Evolutionary conservation across 2,888 invertebrate species (phyloP).

Genomic region (Troilus luridus): DNA sequence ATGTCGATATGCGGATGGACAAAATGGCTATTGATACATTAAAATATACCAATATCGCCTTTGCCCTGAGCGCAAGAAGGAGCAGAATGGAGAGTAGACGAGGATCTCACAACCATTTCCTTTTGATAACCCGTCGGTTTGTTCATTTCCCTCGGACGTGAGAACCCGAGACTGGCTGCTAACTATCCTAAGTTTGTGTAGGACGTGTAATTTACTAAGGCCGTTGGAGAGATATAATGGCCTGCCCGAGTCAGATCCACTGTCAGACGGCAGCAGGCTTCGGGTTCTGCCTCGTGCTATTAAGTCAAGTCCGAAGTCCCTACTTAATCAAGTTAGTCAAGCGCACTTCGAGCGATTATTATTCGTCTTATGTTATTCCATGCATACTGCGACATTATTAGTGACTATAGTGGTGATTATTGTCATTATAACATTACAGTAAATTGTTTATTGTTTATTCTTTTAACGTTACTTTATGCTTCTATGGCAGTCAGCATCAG

Average conservation of each 20-base stretch:
- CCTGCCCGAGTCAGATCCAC: conserved; percentile 2
- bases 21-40: no score
- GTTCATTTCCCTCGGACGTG: conserved; percentile 29
- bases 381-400: background rate
- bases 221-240: background rate
- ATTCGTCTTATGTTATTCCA: background rate
- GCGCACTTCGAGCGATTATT: background rate
- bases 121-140: conserved; percentile 36
- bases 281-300: background rate
- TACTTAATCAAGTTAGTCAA: background rate
- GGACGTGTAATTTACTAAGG: conserved; percentile 47
- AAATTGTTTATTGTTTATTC: no score
- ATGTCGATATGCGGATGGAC: no score
- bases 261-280: background rate
- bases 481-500: no score
- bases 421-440: no score
- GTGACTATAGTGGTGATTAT: no score
- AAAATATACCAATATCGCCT: background rate
- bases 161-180: background rate
- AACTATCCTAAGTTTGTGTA: conserved; percentile 32
- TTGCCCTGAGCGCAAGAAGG: background rate
- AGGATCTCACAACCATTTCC: background rate
- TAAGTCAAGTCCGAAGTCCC: background rate
- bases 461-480: no score
- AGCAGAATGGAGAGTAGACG: background rate